A percentile compares a stretch with the other conserved stretches of the same genome.
Evolutionary conservation across 2,113 vertebrate genomes (phyloP).

Genomic region (Cebidichthys violaceus): DNA sequence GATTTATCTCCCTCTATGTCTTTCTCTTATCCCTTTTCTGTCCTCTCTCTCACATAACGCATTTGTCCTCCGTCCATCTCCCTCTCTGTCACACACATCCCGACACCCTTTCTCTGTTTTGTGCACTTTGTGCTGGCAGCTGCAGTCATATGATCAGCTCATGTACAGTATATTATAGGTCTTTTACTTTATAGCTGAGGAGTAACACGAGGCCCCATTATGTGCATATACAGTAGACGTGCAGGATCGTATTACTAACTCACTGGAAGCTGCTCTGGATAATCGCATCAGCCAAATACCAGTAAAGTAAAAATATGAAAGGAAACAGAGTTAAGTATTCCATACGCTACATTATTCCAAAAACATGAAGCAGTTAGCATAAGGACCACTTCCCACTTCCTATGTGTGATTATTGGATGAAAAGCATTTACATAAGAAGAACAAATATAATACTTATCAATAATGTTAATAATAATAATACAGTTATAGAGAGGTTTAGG

Average conservation of each 20-base stretch:
- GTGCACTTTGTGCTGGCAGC: not conserved
- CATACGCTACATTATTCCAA: not conserved
- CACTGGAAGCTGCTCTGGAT: not conserved
- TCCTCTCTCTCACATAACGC: not conserved
- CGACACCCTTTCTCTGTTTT: not conserved
- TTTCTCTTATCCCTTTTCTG: not conserved
- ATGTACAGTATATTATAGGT: not conserved
- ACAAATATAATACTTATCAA: not conserved
- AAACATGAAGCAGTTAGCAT: not conserved
- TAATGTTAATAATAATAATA: not conserved
- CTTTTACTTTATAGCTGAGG: slow-evolving; percentile 9
- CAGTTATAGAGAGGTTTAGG: not conserved
- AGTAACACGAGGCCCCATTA: not conserved
- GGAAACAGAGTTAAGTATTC: not conserved
- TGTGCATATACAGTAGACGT: not conserved
- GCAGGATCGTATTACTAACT: not conserved
- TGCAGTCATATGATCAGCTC: not conserved
- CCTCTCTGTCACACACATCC: not conserved
- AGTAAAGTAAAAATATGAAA: not conserved
- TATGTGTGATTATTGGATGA: not conserved
- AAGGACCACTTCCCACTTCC: not conserved
- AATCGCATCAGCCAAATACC: not conserved
- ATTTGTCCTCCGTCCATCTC: not conserved
- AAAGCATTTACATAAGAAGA: not conserved
- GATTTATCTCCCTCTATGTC: slow-evolving; percentile 23